A percentile compares a stretch with the other conserved stretches of the same genome.
These are phyloP conservation scores for Cephus rjabovi DNA, from an alignment of 2,888 invertebrate genomes.

Conservation along the genomic window DNA sequence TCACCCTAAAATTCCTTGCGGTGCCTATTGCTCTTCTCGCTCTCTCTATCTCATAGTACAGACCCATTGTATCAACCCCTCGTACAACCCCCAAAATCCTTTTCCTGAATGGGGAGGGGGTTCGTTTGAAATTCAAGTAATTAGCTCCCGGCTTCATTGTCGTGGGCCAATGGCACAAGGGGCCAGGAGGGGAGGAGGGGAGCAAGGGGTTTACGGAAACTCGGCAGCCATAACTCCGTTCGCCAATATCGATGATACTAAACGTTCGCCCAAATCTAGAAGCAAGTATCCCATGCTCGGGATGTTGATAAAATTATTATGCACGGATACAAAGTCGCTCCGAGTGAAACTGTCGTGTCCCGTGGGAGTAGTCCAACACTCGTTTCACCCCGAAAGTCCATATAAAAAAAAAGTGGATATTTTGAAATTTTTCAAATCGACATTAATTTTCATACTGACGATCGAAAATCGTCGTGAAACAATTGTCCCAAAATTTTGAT, in stretches of 20 bases:
- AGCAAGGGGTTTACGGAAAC: neutral
- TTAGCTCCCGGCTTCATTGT: neutral
- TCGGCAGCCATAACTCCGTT: neutral
- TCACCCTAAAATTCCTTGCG: neutral
- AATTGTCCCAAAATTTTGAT: neutral
- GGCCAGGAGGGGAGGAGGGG: neutral
- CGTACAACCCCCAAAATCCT: accelerated
- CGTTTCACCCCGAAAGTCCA: neutral
- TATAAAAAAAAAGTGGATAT: neutral
- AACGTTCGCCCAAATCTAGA: neutral
- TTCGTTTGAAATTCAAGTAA: neutral
- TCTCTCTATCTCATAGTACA: neutral
- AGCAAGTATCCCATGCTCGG: neutral
- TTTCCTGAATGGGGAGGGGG: neutral
- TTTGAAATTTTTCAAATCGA: neutral
- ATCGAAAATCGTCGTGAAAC: neutral
- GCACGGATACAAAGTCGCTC: neutral
- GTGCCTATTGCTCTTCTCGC: neutral
- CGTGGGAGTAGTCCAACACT: neutral
- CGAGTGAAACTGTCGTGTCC: neutral
- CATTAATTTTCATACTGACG: neutral
- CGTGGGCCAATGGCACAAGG: neutral
- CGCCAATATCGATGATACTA: neutral
- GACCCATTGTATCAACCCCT: neutral
- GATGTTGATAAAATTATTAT: neutral